Evolutionary conservation across 2,797 vertebrate species (phyloP), one percentile per base, ranked within the genome.

Genomic region (Hirundo rustica): DNA sequence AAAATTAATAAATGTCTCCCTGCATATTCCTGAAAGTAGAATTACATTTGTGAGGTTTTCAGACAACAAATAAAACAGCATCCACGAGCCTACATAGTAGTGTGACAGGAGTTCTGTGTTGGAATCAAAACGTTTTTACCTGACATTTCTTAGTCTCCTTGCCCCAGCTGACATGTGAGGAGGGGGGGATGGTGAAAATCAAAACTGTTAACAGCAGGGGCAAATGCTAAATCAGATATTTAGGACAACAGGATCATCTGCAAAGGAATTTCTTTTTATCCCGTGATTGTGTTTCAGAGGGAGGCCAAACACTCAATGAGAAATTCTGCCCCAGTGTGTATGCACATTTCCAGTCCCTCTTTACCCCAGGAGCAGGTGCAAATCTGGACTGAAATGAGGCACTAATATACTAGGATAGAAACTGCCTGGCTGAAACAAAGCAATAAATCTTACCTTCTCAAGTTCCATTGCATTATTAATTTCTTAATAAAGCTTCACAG

Each of bases 21-120:
- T 47, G 32, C 18, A 5, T 29, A 65, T 64, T 77, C n/a, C 57
- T 71, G 53, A 25, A 71, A 76, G 23, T 42, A 71, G 54, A 30
- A 50, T 48, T 38, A 42, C 0, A 1, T 55, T 38, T 30, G 27
- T 22, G 13, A 5, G 2, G 5, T 60, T 76, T 91, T 62, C n/a
- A 85, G 51, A 54, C 26, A 67, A 23, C 15, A 44, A 77, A 38
- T 25, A 11, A 77, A 90, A 80, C 1, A 50, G 29, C 19, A n/a
- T 68, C 38, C 42, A 29, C 4, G 5, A 67, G 44, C 45, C 26
- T 11, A 0, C 11, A 4, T 7, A 22, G 20, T 50, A 47, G 1
- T 12, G 11, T 23, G 54, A 53, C 44, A 36, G 30, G 70, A 34
- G 10, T 75, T 78, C n/a, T 10, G 15, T 18, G 18, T 45, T 45